Evolutionary conservation across 2,113 vertebrate species (phyloP), one percentile per base, ranked within the genome.

Genomic region (Eurystomus gularis): DNA sequence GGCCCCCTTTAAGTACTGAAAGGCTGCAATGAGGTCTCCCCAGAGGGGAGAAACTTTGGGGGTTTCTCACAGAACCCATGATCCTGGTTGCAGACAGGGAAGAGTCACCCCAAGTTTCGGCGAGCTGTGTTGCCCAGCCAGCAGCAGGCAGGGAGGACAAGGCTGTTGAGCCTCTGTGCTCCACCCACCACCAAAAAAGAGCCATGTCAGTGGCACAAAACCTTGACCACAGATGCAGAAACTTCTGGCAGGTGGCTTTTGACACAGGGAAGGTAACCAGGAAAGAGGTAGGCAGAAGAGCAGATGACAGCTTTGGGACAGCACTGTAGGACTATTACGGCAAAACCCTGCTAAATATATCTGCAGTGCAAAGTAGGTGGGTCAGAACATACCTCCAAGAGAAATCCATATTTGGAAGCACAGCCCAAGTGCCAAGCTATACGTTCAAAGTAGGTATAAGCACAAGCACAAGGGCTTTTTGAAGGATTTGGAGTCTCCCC

Each of bases 381-480:
- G 96, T 96, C 96, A 97, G 95, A 96, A 95, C 91, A 96, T 94
- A 90, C 94, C 94, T 97, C 85, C 94, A 96, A 97, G 96, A 97
- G 96, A 97, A 97, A 97, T 97, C 94, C 57, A 2, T 37, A 97
- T 96, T 97, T 97, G 96, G 96, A 94, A 97, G 88, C 94, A 91
- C 0, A 58, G 91, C 95, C 93, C 93, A 87, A 89, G 93, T 46
- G 91, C 86, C 70, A 79, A 94, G 78, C 81, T 91, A 49, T 90
- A 94, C 0, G 0, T 96, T 91, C 52, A 31, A 82, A 95, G 78
- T 0, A 89, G 69, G 52, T 61, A 61, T 69, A 66, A 83, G 83
- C 62, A 77, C 33, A 83, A 66, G 73, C 44, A 20, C 14, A 62
- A 95, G 29, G 66, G 75, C 71, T 93, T 65, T 5, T 90, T 77